Base-by-base conservation (phyloP, 2,888 invertebrate genomes). In the Lithophane socia region DNA sequence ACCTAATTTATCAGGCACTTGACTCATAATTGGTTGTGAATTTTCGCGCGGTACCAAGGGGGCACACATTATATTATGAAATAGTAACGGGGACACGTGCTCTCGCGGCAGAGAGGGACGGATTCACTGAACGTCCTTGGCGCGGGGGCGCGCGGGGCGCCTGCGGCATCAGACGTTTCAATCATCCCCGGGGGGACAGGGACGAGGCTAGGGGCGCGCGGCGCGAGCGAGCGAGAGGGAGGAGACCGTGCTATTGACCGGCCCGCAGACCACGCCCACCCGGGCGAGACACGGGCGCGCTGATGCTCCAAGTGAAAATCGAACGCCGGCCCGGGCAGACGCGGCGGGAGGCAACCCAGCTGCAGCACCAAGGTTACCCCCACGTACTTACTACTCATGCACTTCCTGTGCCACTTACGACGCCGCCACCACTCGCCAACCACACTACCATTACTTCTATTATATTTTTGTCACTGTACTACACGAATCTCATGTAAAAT, bases 81-180 rank as follows among this genome's bases (percentile, higher is more conserved):
- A 96, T 96, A 95, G 96, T 95, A 96, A 94, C 94, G 93, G 94
- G 91, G 95, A 95, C 96, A 96, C 96, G 96, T 96, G 96, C 96
- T 96, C 94, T 95, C 96, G 95, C 95, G 95, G 95, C 96, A 95
- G 96, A 96, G 96, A 95, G 96, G 96, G 96, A 96, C 96, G 96
- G 96, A 96, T 96, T 96, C 96, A 96, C 96, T 96, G 96, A 96
- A 96, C 96, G 96, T 96, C 96, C 96, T 96, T 96, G 96, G 95
- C 93, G 93, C 93, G 95, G 96, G 96, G 95, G 95, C 92, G 95
- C 93, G 95, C 93, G 96, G 96, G 96, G 96, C 96, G 96, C 96
- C 95, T 96, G 96, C 96, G 96, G 96, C 96, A 95, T 96, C 95
- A 96, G 95, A 96, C 96, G 96, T 96, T 96, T 96, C 96, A 96